Evolutionary conservation across 2,888 invertebrate species (phyloP).

Genomic region (Pollenia amentaria): DNA sequence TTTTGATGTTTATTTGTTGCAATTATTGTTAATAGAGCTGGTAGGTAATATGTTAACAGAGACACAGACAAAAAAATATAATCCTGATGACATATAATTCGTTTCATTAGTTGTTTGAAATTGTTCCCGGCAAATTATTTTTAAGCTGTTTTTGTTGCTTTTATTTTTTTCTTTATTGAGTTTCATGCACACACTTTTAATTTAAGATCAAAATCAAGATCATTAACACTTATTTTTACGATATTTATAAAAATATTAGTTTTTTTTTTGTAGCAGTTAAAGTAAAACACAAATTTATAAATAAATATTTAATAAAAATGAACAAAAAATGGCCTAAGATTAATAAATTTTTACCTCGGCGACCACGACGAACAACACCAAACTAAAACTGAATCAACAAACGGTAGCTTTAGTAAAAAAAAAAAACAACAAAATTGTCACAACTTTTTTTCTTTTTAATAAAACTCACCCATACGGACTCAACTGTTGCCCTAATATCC

Average conservation of each 20-base stretch:
- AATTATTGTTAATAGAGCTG: not conserved
- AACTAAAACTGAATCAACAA: conserved; percentile 74
- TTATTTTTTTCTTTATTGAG: not conserved
- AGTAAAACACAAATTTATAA: conserved; percentile 28
- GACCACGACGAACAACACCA: conserved; percentile 72
- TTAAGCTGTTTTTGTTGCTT: conserved; percentile 12
- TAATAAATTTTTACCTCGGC: conserved; percentile 73
- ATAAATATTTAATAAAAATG: conserved; percentile 17
- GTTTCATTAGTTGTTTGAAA: conserved; percentile 39
- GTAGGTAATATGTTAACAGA: no score
- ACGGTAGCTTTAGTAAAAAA: conserved; percentile 71
- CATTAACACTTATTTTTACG: conserved; percentile 40
- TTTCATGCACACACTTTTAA: conserved; percentile 8
- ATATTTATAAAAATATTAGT: conserved; percentile 15
- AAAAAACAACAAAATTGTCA: conserved; percentile 69
- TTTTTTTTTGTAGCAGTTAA: conserved; percentile 1
- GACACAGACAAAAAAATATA: conserved; percentile 16
- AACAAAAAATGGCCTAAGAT: conserved; percentile 31
- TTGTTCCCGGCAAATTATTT: conserved; percentile 43
- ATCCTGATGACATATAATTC: conserved; percentile 59
- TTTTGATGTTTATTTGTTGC: conserved; percentile 35
- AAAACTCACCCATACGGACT: conserved; percentile 71
- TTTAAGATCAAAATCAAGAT: conserved; percentile 55
- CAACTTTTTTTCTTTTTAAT: conserved; percentile 57
- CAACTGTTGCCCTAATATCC: conserved; percentile 74